Base-by-base conservation (phyloP, 1,140 invertebrate species). In the Drosophila lowei region DNA sequence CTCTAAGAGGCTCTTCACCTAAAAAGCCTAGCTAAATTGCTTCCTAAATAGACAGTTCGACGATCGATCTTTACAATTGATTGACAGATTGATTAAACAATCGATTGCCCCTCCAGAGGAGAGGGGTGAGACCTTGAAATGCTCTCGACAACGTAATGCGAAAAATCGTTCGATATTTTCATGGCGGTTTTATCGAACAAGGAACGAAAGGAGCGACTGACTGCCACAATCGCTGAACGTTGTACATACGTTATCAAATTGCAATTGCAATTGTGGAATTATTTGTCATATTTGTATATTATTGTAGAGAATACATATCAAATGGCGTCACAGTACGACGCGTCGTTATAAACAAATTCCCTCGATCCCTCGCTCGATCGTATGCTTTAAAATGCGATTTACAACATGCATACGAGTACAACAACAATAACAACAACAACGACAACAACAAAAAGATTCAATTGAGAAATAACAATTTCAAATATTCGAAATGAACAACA, bases 211-310 rank as follows among this genome's bases (percentile, higher is more conserved):
- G 34, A 38, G 34, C 11, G 3, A 38, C 9, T 47, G 50, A 54
- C 30, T 42, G 34, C 34, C 48, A 16, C 25, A 68, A 57, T 38
- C 43, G 44, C 55, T n/a, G 25, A 52, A 46, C 54, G 6, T 71
- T 71, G 60, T 71, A 46, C 65, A 3, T 71, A 46, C 65, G 6
- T 71, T 71, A 71, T 71, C 67, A 71, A 71, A 71, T 21, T 55
- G 49, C 49, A 67, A 44, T 25, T 25, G 4, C 18, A 18, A 2
- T 42, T 38, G 48, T 28, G 16, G 11, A 52, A 55, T 56, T n/a
- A 23, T 46, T 50, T 42, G 16, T 68, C 34, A 54, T 34, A 21
- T 41, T 54, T 16, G 23, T 23, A 25, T n/a, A 34, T 38, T 34
- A 28, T 18, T 25, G 3, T 41, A 9, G 34, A 13, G 11, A 16